These are phyloP conservation scores for Chorisops tibialis DNA, from an alignment of 2,888 invertebrate species.

Conservation along the genomic window DNA sequence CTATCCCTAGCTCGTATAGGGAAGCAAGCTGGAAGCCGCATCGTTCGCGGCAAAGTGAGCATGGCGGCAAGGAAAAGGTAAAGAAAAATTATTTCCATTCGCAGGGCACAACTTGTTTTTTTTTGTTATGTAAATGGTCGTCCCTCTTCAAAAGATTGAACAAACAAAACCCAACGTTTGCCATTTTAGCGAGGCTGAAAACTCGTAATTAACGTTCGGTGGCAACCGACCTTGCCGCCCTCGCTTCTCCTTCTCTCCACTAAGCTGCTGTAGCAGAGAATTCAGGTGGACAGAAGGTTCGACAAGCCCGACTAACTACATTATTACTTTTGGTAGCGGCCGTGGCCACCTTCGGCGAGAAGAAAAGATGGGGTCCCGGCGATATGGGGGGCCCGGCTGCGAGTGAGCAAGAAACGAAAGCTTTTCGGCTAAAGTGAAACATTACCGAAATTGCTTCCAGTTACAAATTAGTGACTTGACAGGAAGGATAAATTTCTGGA, in stretches of 20 bases:
- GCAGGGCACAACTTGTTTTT: conserved; percentile 27
- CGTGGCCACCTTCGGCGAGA: no score
- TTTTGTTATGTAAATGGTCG: conserved; percentile 26
- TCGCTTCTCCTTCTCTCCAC: no score
- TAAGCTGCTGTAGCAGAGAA: no score
- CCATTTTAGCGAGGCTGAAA: conserved; percentile 11
- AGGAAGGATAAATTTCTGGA: conserved; percentile 5
- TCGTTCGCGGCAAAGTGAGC: neutral
- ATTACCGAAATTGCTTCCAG: neutral
- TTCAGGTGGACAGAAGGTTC: no score
- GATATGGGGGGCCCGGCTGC: no score
- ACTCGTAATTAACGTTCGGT: conserved; percentile 17
- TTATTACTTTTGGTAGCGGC: no score
- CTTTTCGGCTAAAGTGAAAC: neutral
- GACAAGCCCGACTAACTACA: no score
- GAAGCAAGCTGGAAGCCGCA: no score
- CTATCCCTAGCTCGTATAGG: no score
- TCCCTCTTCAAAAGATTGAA: neutral
- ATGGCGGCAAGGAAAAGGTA: conserved; percentile 2
- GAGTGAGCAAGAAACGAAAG: no score
- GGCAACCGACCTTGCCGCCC: neutral
- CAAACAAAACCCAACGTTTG: conserved; percentile 12
- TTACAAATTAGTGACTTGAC: conserved; percentile 21
- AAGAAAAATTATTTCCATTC: conserved; percentile 25
- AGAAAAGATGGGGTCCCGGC: no score